Evolutionary conservation across 1,140 invertebrate species (phyloP).

Genomic region (Triops cancriformis): DNA sequence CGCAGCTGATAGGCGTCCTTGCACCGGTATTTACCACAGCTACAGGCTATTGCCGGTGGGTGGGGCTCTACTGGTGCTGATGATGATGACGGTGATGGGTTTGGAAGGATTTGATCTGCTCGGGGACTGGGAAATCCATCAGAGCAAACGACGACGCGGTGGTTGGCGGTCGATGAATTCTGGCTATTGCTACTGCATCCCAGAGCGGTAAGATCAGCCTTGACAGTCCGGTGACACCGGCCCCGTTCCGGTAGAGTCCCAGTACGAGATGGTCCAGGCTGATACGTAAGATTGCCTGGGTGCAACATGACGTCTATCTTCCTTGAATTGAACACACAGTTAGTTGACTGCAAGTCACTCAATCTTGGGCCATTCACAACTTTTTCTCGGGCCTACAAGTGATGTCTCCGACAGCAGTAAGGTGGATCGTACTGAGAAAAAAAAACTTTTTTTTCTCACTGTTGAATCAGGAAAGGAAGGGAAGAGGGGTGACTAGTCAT

Average conservation of each 20-base stretch:
- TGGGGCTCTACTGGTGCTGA: not conserved
- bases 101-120: not conserved
- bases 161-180: not conserved
- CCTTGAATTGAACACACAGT: not conserved
- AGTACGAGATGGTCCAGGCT: not conserved
- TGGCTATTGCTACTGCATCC: not conserved
- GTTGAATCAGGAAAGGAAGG: not conserved
- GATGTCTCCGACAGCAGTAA: no score
- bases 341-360: not conserved
- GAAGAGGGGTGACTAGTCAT: not conserved
- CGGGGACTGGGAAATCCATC: not conserved
- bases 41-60: not conserved
- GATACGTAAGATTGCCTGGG: not conserved
- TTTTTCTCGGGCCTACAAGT: not conserved
- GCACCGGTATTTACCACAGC: not conserved
- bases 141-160: not conserved
- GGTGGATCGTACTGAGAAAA: no score
- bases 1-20: not conserved
- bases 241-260: not conserved
- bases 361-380: not conserved
- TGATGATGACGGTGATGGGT: not conserved
- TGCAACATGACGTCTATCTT: not conserved
- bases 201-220: not conserved
- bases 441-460: not conserved
- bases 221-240: not conserved